Evolutionary conservation across 2,888 invertebrate genomes (phyloP).

Genomic region (Homarus gammarus): DNA sequence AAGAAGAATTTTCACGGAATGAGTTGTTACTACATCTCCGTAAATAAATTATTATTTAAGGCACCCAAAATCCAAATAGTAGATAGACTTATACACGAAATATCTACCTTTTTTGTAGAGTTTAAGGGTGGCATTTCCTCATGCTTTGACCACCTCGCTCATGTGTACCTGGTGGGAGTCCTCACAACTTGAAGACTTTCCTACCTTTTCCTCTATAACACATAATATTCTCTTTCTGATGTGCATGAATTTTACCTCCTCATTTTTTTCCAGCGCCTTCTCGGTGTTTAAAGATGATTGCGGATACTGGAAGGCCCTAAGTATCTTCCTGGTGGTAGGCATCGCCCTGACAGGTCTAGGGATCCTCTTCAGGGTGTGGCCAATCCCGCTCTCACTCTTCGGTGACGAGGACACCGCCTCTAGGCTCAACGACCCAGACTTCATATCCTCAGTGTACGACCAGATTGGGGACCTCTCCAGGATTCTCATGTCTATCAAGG

Average conservation of each 20-base stretch:
- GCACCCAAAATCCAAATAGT: no score
- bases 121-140: not conserved
- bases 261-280: not conserved
- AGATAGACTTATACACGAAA: no score
- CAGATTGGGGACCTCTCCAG: constrained; percentile 15
- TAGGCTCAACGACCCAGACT: constrained; percentile 18
- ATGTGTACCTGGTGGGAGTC: not conserved
- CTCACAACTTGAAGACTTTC: not conserved
- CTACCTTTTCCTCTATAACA: not conserved
- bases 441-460: constrained; percentile 11
- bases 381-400: not conserved
- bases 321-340: not conserved
- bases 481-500: constrained; percentile 14
- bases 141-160: not conserved
- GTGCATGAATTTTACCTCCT: not conserved
- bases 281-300: constrained; percentile 16
- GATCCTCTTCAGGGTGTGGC: constrained; percentile 3
- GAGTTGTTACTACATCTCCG: no score
- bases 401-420: not conserved
- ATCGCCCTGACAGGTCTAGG: not conserved
- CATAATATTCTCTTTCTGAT: not conserved
- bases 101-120: no score
- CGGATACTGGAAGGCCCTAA: constrained; percentile 22
- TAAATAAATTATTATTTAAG: no score
- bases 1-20: no score